These are phyloP conservation scores for Serinus canaria DNA, from an alignment of 2,113 vertebrate species.

Conservation along the genomic window DNA sequence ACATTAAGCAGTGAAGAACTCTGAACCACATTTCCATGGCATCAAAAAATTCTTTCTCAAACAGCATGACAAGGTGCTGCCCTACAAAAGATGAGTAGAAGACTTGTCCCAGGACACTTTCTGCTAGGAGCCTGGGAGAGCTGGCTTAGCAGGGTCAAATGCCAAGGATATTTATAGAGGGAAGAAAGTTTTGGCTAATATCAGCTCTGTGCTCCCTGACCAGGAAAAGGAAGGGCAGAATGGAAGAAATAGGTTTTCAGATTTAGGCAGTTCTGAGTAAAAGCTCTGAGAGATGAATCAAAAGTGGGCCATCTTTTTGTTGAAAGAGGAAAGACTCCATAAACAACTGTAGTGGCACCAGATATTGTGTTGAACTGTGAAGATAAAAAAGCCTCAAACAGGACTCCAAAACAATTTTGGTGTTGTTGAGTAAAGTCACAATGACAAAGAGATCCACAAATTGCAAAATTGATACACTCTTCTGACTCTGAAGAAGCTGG, in stretches of 20 bases:
- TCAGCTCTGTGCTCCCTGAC: neutral
- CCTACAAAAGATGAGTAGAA: neutral
- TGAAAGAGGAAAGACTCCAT: neutral
- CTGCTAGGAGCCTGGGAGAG: neutral
- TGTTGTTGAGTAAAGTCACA: neutral
- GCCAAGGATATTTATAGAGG: neutral
- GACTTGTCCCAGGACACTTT: neutral
- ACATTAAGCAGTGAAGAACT: neutral
- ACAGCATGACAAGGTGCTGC: neutral
- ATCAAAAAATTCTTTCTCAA: neutral
- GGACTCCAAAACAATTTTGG: neutral
- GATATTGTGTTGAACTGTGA: neutral
- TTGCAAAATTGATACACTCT: neutral
- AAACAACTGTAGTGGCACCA: neutral
- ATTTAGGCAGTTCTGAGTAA: neutral
- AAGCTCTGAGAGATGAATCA: neutral
- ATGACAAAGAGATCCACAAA: neutral
- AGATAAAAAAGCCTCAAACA: neutral
- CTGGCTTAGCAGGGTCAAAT: neutral
- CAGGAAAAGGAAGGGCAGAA: neutral
- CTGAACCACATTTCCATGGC: neutral
- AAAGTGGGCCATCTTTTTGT: neutral
- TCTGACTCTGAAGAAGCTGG: neutral
- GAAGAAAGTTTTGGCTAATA: neutral
- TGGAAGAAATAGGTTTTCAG: neutral